Percentiles rank a stretch among this genome's conserved stretches.
Evolutionary conservation across 2,113 vertebrate genomes (phyloP).

Genomic region (Fregetta grallaria): DNA sequence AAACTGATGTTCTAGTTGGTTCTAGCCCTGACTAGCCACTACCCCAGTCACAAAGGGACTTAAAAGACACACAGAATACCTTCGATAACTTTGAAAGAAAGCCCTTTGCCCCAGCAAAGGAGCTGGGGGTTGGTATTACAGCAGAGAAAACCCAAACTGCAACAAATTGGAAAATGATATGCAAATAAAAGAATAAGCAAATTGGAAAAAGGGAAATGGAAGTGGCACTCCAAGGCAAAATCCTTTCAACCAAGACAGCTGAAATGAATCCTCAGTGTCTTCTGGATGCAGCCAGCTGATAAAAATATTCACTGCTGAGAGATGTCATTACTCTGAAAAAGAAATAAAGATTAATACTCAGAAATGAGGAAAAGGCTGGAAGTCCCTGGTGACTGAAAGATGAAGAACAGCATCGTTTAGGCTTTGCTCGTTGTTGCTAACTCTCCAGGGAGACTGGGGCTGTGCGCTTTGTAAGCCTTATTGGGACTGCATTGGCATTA

Average conservation of each 20-base stretch:
- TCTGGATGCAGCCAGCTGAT: background rate
- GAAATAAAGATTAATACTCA: slow-evolving; percentile 47
- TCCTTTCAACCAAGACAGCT: background rate
- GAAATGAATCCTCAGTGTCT: background rate
- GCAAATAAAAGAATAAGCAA: background rate
- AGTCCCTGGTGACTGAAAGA: slow-evolving; percentile 32
- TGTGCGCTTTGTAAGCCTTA: background rate
- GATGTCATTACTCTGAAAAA: slow-evolving; percentile 30
- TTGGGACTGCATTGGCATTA: slow-evolving; percentile 44
- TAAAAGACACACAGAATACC: background rate
- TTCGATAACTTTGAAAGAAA: background rate
- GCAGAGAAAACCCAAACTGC: background rate
- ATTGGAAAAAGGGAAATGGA: background rate
- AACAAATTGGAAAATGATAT: background rate
- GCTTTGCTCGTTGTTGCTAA: background rate
- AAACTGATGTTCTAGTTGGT: background rate
- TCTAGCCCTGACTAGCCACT: background rate
- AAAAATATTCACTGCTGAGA: slow-evolving; percentile 33
- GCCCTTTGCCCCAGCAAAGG: background rate
- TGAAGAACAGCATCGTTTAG: slow-evolving; percentile 40
- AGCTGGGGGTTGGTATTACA: background rate
- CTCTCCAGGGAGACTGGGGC: background rate
- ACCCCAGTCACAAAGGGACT: background rate
- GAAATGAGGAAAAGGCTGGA: slow-evolving; percentile 31
- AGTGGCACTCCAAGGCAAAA: background rate